A percentile compares a stretch with the other conserved stretches of the same genome.
Conservation (phyloP, 2,888 invertebrate species). For the Drosophila kanekoi region DNA sequence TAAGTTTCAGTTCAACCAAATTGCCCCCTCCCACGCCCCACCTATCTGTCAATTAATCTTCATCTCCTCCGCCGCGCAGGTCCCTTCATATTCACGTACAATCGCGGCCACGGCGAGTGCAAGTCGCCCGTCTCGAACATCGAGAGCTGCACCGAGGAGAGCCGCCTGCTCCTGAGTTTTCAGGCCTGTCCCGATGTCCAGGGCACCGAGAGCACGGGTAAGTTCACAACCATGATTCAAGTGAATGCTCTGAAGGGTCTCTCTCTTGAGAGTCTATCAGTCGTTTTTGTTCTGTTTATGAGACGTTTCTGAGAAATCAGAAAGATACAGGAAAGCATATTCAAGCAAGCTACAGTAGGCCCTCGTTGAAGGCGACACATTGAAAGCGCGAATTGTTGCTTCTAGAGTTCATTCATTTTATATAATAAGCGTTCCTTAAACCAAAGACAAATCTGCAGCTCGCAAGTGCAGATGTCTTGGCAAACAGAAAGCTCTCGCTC, state of each 20-base stretch:
- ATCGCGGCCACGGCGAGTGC: conserved; percentile 95
- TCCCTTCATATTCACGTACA: conserved; percentile 96
- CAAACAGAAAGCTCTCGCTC: too few relatives aligned
- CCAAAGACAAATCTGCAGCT: too few relatives aligned
- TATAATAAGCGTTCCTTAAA: too few relatives aligned
- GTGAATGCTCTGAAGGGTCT: neutral
- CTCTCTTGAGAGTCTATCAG: neutral
- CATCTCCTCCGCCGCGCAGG: conserved; percentile 18
- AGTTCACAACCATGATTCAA: conserved; percentile 58
- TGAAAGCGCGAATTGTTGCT: too few relatives aligned
- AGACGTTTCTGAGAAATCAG: too few relatives aligned
- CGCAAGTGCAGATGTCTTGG: too few relatives aligned
- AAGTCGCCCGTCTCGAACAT: conserved; percentile 95
- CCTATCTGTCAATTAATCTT: conserved; percentile 23
- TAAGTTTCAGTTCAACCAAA: conserved; percentile 53
- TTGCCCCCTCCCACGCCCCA: conserved; percentile 14
- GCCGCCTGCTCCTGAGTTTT: conserved; percentile 94
- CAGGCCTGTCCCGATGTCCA: conserved; percentile 97
- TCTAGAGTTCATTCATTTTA: too few relatives aligned
- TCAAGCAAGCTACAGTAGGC: too few relatives aligned
- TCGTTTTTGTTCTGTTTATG: neutral
- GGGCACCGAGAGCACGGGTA: conserved; percentile 96
- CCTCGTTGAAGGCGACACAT: too few relatives aligned
- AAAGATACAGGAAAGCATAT: too few relatives aligned
- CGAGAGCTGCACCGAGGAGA: conserved; percentile 97